These are phyloP conservation scores for Brachyptera putata DNA, from an alignment of 2,888 invertebrate species.

Conservation along the genomic window DNA sequence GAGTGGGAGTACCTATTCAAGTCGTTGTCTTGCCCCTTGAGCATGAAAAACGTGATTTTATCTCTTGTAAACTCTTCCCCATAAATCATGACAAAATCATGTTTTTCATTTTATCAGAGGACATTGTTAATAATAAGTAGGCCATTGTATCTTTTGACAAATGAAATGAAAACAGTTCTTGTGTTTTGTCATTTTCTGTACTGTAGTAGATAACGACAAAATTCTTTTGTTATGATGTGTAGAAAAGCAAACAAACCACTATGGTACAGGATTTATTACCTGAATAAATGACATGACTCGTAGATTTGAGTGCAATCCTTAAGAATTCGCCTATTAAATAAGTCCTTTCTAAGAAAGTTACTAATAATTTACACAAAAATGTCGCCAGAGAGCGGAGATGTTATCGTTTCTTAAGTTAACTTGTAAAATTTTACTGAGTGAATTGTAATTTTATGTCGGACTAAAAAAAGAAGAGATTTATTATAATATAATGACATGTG, in stretches of 20 bases:
- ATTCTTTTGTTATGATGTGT: conserved; percentile 18
- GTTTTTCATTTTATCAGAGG: conserved; percentile 25
- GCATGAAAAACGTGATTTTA: conserved; percentile 9
- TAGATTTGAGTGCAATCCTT: conserved; percentile 20
- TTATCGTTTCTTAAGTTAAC: not conserved
- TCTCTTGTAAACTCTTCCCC: conserved; percentile 21
- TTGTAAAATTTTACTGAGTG: conserved; percentile 12
- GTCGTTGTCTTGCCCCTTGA: conserved; percentile 23
- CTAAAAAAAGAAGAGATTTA: conserved; percentile 9
- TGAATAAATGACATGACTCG: conserved; percentile 23
- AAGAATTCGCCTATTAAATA: not conserved
- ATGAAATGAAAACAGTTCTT: not conserved
- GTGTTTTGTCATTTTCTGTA: conserved; percentile 20
- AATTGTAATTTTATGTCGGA: not conserved
- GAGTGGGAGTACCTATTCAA: conserved; percentile 6
- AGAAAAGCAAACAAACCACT: conserved; percentile 14
- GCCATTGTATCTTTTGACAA: not conserved
- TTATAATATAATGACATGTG: conserved; percentile 8
- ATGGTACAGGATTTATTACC: conserved; percentile 23
- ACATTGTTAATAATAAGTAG: not conserved
- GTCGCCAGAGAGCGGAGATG: not conserved
- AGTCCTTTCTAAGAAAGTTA: not conserved
- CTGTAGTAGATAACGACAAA: conserved; percentile 6
- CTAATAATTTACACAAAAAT: conserved; percentile 13
- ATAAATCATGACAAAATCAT: conserved; percentile 17